Evolutionary conservation across 1,140 invertebrate genomes (phyloP), one percentile per base, ranked within the genome.

Genomic region (Aphidius gifuensis): DNA sequence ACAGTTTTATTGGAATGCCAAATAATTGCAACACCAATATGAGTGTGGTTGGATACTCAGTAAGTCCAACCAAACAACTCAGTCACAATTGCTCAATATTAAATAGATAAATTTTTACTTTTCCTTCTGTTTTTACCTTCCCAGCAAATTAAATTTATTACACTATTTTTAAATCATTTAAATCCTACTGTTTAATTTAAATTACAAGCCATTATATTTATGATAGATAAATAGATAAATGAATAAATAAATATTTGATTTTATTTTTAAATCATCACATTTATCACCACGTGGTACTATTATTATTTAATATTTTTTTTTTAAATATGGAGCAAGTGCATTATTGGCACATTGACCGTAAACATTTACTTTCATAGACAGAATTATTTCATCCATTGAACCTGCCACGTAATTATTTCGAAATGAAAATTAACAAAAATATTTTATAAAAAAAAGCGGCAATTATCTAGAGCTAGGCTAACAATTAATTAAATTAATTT

Each of bases 1-100:
- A 32, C 32, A 50, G 57, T 61, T 58, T 69, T 66, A 76, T 71
- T 61, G 76, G 75, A 79, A 80, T 80, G 71, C 73, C 78, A 76
- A 80, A 80, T 78, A 76, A 66, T 80, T 80, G 75, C 79, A 72
- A 71, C 76, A 80, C 67, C 65, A 49, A 43, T 50, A 46, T 59
- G 59, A 63, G 61, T 42, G 68, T 69, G 70, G 69, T 64, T 67
- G 64, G 58, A 60, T 68, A 69, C 69, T 68, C 73, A 69, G 46
- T 57, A 39, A 42, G 40, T 55, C 61, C 69, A 61, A 68, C 67
- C 54, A 68, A 69, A 66, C 68, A 64, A 71, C 66, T 65, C 66
- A 71, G 67, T 54, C 64, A 61, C 47, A 73, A 72, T 79, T 79
- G 73, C 77, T 69, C 70, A 79, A 78, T 72, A 61, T 51, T 42